A percentile compares a stretch with the other conserved stretches of the same genome.
phyloP scores from a whole-genome alignment of 1,140 invertebrate species.

The Holotrichia oblita region DNA sequence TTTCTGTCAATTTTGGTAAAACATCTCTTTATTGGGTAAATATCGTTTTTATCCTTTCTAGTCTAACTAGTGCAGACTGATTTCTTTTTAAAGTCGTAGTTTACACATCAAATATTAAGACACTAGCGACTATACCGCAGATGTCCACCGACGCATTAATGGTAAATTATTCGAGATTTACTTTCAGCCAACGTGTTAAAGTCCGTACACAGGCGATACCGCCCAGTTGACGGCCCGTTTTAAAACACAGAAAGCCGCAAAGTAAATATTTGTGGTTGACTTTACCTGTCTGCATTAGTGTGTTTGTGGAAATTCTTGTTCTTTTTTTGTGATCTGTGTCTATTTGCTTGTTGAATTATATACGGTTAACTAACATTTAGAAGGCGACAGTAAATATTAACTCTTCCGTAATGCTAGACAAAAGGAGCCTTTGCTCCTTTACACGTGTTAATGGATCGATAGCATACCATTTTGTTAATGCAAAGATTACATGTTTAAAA shows the following conservation, averaged over 20 bases:
- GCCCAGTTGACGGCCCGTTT: background rate
- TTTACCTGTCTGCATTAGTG: background rate
- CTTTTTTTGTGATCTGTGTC: background rate
- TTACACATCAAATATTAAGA: background rate
- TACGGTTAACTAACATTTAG: background rate
- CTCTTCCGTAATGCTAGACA: background rate
- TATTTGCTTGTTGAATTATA: slow-evolving; percentile 3
- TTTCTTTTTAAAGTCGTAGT: background rate
- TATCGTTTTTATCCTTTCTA: too few relatives aligned
- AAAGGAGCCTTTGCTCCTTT: background rate
- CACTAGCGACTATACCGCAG: background rate
- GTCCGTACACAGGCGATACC: background rate
- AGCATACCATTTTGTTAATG: too few relatives aligned
- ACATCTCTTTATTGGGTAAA: too few relatives aligned
- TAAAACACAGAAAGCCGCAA: background rate
- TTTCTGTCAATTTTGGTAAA: too few relatives aligned
- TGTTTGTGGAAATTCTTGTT: background rate
- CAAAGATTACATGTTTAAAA: too few relatives aligned
- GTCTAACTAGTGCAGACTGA: background rate
- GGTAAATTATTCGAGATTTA: background rate
- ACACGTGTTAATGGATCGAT: background rate
- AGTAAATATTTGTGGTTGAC: background rate
- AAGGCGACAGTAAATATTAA: background rate
- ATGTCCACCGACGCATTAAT: background rate
- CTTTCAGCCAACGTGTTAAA: background rate